A percentile compares a stretch with the other conserved stretches of the same genome.
phyloP scores from a whole-genome alignment of 2,888 invertebrate species.

The Tinea pellionella region DNA sequence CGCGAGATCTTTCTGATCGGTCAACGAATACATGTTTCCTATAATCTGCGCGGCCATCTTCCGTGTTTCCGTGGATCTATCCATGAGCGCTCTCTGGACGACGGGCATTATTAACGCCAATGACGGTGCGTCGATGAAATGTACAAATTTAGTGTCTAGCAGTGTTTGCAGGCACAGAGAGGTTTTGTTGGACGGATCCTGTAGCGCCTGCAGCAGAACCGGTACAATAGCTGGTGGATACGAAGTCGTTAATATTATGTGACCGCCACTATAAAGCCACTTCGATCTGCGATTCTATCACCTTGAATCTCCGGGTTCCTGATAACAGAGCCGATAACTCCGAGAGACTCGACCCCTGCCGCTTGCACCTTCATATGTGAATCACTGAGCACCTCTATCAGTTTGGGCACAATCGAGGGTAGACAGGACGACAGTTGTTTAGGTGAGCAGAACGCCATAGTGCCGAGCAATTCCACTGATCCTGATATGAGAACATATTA shows the following conservation, averaged over 20 bases:
- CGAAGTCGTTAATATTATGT: neutral
- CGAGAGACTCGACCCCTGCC: slow-evolving; percentile 95
- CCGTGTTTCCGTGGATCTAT: slow-evolving; percentile 96
- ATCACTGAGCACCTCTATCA: slow-evolving; percentile 96
- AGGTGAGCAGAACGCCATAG: slow-evolving; percentile 99
- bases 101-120: slow-evolving; percentile 99
- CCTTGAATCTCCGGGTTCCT: slow-evolving; percentile 97
- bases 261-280: neutral
- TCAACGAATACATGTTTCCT: slow-evolving; percentile 99
- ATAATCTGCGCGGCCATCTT: slow-evolving; percentile 99
- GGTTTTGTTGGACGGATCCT: slow-evolving; percentile 96
- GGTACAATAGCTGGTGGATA: slow-evolving; percentile 79
- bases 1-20: slow-evolving; percentile 97
- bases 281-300: slow-evolving; percentile 22
- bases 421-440: slow-evolving; percentile 98
- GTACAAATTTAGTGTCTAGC: slow-evolving; percentile 96
- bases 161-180: slow-evolving; percentile 92
- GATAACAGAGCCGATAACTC: slow-evolving; percentile 97
- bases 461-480: slow-evolving; percentile 94
- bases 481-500: slow-evolving; percentile 57
- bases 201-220: slow-evolving; percentile 87
- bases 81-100: slow-evolving; percentile 96
- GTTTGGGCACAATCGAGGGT: slow-evolving; percentile 97
- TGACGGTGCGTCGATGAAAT: slow-evolving; percentile 99
- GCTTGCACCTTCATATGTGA: slow-evolving; percentile 97